phyloP scores from a whole-genome alignment of 2,797 vertebrate genomes.

The Pseudocheirus occidentalis region DNA sequence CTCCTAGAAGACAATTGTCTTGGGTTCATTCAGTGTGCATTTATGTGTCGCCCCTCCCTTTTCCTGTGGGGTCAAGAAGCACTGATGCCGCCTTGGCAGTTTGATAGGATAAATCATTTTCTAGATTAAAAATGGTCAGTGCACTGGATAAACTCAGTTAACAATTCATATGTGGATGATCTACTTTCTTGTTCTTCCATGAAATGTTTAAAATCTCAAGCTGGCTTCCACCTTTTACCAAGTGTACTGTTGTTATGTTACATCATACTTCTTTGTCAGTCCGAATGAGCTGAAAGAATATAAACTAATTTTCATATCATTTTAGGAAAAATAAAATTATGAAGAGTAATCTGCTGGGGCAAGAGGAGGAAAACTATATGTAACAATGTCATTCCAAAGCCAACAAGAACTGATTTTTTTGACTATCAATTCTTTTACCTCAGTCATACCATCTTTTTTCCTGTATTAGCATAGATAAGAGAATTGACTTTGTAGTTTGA shows the following conservation, averaged over 20 bases:
- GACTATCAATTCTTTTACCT: conserved; percentile 14
- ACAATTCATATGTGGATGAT: conserved; percentile 32
- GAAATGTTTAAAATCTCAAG: conserved; percentile 47
- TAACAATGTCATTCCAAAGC: background rate
- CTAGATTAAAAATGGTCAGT: conserved; percentile 6
- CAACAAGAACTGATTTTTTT: background rate
- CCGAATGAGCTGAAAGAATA: background rate
- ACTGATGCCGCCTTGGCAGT: background rate
- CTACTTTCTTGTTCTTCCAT: conserved; percentile 5
- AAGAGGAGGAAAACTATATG: conserved; percentile 13
- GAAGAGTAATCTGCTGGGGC: conserved; percentile 32
- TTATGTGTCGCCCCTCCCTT: background rate
- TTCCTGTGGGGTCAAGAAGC: background rate
- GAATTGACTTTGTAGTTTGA: conserved; percentile 9
- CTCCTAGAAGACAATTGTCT: conserved; percentile 11
- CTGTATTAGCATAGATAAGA: background rate
- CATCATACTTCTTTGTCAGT: background rate
- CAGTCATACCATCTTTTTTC: background rate
- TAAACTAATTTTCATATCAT: conserved; percentile 7
- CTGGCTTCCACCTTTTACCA: background rate
- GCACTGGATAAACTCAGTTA: background rate
- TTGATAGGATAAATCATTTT: background rate
- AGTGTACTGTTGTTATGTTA: background rate
- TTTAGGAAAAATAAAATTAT: conserved; percentile 15
- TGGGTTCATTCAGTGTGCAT: conserved; percentile 21